Percentiles rank a stretch among this genome's conserved stretches.
Conservation (phyloP, 1,140 invertebrate genomes). For the Venturia canescens region DNA sequence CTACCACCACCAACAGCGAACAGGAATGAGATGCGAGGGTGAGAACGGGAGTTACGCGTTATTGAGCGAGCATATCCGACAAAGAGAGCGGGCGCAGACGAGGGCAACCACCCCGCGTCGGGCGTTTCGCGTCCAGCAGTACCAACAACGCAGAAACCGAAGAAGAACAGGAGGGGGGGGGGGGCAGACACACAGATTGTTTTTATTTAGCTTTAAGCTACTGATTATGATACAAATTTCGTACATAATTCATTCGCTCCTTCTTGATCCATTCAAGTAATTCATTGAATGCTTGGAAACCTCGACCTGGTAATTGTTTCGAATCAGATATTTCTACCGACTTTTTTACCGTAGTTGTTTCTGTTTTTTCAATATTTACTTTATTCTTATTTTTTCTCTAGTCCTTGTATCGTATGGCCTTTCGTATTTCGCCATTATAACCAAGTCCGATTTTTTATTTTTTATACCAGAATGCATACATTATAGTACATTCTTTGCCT, state of each 20-base stretch:
- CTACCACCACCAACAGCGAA: no score
- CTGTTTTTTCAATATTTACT: not conserved
- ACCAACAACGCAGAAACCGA: conserved; percentile 4
- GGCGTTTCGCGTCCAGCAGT: conserved; percentile 28
- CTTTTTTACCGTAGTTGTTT: conserved; percentile 36
- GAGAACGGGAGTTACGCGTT: conserved; percentile 69
- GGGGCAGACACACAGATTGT: not conserved
- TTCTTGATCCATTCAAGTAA: not conserved
- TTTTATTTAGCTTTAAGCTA: not conserved
- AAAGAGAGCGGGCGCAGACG: conserved; percentile 70
- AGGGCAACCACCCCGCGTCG: conserved; percentile 73
- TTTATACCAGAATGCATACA: conserved; percentile 30
- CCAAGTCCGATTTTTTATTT: conserved; percentile 30
- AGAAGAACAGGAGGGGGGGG: not conserved
- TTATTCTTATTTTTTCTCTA: conserved; percentile 14
- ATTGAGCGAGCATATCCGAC: conserved; percentile 75
- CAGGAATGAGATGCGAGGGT: conserved; percentile 46
- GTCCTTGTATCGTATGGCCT: conserved; percentile 21
- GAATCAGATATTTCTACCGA: no score
- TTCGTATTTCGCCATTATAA: conserved; percentile 6
- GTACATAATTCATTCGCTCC: not conserved
- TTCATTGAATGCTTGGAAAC: conserved; percentile 38
- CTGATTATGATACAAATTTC: not conserved
- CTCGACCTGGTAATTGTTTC: no score
- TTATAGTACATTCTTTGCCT: conserved; percentile 43